phyloP scores from a whole-genome alignment of 23 tunicate genomes.

The Botrylloides violaceus region DNA sequence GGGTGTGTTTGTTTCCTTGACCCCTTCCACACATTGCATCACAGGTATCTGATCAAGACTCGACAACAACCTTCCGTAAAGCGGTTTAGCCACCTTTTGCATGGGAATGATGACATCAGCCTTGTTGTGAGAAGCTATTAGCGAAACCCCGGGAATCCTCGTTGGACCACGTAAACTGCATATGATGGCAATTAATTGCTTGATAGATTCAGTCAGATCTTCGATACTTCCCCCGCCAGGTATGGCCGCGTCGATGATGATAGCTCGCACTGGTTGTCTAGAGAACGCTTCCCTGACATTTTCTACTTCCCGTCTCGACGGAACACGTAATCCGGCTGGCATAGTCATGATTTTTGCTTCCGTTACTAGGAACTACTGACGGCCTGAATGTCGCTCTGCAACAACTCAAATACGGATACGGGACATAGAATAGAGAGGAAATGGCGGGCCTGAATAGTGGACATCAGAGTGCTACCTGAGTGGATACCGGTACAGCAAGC shows the following conservation, averaged over 20 bases:
- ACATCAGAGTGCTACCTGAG: too few relatives aligned
- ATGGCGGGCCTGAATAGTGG: too few relatives aligned
- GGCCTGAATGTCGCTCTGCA: too few relatives aligned
- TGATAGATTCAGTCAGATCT: constrained; percentile 16
- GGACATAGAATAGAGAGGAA: too few relatives aligned
- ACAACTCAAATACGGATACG: too few relatives aligned
- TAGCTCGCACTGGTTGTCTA: constrained; percentile 64
- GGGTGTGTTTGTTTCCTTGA: neutral
- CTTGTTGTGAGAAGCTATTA: constrained; percentile 37
- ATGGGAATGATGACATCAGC: constrained; percentile 52
- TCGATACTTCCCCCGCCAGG: constrained; percentile 18
- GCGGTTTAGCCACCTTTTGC: constrained; percentile 33
- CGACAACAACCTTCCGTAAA: constrained; percentile 18
- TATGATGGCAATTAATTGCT: constrained; percentile 39
- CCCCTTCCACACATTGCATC: neutral
- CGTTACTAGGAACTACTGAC: too few relatives aligned
- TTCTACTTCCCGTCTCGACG: too few relatives aligned
- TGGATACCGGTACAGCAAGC: too few relatives aligned
- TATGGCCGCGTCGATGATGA: constrained; percentile 46
- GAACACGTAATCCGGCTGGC: too few relatives aligned
- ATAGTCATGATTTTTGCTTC: too few relatives aligned
- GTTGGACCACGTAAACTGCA: constrained; percentile 52
- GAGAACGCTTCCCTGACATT: constrained; percentile 40
- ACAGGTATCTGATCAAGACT: constrained; percentile 27
- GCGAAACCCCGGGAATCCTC: constrained; percentile 48